These are phyloP conservation scores for Larimichthys polyactis DNA, from an alignment of 2,113 vertebrate genomes.

Conservation along the genomic window DNA sequence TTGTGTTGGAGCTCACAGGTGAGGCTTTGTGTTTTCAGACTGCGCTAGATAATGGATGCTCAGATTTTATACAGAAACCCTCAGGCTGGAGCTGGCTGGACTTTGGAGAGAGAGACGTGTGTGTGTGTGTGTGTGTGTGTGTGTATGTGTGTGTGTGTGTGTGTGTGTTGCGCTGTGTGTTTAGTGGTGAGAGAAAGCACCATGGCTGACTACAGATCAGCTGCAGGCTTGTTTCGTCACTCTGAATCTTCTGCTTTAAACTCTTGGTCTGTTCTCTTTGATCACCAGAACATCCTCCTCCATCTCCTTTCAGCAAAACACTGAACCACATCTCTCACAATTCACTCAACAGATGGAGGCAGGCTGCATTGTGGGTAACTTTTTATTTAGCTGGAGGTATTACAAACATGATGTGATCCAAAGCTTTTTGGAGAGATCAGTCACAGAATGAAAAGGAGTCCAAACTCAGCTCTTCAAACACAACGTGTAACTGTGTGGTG, in stretches of 20 bases:
- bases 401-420: neutral
- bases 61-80: constrained; percentile 10
- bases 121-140: constrained; percentile 2
- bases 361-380: no score
- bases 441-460: neutral
- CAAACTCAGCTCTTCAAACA: no score
- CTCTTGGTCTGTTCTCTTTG: neutral
- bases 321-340: constrained; percentile 1
- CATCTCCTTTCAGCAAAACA: neutral
- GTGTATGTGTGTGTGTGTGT: neutral
- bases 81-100: constrained; percentile 5
- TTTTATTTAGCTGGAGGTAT: neutral
- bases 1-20: no score
- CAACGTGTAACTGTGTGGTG: no score
- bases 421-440: neutral
- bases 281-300: neutral
- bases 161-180: no score
- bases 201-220: no score
- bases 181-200: no score
- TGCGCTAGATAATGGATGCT: neutral
- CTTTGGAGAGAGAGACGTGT: neutral
- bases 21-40: no score
- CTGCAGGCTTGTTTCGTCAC: neutral
- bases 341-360: neutral
- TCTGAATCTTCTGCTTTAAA: neutral